Conservation (phyloP, 2,888 invertebrate species). For the Scaptomyza polygonia region DNA sequence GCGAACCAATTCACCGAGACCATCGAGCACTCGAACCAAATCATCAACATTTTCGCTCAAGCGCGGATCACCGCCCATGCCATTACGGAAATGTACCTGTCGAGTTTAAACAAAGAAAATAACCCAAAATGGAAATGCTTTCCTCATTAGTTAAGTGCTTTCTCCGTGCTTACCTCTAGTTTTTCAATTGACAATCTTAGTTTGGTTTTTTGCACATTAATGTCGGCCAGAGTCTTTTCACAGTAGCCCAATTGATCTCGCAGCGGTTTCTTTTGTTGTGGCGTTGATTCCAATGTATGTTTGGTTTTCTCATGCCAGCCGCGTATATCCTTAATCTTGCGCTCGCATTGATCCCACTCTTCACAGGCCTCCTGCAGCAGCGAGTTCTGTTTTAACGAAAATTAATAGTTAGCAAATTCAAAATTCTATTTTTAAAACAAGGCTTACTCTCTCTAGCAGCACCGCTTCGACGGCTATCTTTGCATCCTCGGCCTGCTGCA, state of each 20-base stretch:
- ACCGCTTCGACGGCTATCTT: slow-evolving; percentile 93
- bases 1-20: slow-evolving; percentile 81
- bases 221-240: slow-evolving; percentile 94
- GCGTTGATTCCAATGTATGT: slow-evolving; percentile 90
- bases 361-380: slow-evolving; percentile 95
- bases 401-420: too few species aligned
- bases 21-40: slow-evolving; percentile 89
- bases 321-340: slow-evolving; percentile 94
- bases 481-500: slow-evolving; percentile 93
- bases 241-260: slow-evolving; percentile 93
- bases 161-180: slow-evolving; percentile 90
- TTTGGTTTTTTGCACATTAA: slow-evolving; percentile 95
- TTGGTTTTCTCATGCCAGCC: slow-evolving; percentile 95
- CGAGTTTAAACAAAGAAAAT: background rate
- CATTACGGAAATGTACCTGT: slow-evolving; percentile 94
- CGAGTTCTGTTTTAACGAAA: slow-evolving; percentile 87
- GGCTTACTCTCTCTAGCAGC: slow-evolving; percentile 93
- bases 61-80: slow-evolving; percentile 91
- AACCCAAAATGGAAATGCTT: slow-evolving; percentile 30
- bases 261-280: slow-evolving; percentile 93
- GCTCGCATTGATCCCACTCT: slow-evolving; percentile 98
- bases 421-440: too few species aligned
- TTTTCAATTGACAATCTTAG: slow-evolving; percentile 95
- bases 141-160: slow-evolving; percentile 29
- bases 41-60: slow-evolving; percentile 90